These are phyloP conservation scores for Galaxea fascicularis DNA, from an alignment of 92 coral and sea anemone genomes.

Conservation along the genomic window DNA sequence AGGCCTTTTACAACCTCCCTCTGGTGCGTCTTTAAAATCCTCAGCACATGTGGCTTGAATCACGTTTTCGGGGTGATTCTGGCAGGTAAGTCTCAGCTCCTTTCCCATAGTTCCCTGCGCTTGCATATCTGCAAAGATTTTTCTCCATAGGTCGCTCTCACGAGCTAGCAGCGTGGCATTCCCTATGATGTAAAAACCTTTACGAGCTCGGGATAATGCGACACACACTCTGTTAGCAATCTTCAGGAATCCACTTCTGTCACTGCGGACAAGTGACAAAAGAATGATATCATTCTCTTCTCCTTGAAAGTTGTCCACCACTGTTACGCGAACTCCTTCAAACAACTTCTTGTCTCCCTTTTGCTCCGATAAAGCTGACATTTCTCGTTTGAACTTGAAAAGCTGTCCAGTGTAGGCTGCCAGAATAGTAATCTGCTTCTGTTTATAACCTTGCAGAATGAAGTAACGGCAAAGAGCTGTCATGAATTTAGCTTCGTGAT, in stretches of 20 bases:
- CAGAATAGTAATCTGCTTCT: constrained; percentile 80
- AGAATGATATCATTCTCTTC: constrained; percentile 90
- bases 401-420: constrained; percentile 95
- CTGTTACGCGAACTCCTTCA: constrained; percentile 81
- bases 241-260: constrained; percentile 76
- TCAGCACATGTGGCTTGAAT: constrained; percentile 72
- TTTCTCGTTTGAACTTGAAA: constrained; percentile 71
- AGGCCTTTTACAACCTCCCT: constrained; percentile 82
- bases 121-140: constrained; percentile 80
- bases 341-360: constrained; percentile 41
- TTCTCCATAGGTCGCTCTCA: constrained; percentile 69
- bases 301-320: constrained; percentile 91
- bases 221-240: constrained; percentile 86
- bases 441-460: constrained; percentile 84
- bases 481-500: constrained; percentile 88
- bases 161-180: constrained; percentile 75
- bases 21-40: constrained; percentile 83
- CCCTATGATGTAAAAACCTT: constrained; percentile 79
- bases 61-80: constrained; percentile 82
- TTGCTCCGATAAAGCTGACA: constrained; percentile 38
- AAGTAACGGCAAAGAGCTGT: constrained; percentile 87
- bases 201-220: constrained; percentile 84
- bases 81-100: constrained; percentile 74
- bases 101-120: constrained; percentile 60
- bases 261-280: constrained; percentile 85